A percentile compares a stretch with the other conserved stretches of the same genome.
Conservation (phyloP, 2,797 vertebrate genomes). For the Melanotaenia trifasciata region DNA sequence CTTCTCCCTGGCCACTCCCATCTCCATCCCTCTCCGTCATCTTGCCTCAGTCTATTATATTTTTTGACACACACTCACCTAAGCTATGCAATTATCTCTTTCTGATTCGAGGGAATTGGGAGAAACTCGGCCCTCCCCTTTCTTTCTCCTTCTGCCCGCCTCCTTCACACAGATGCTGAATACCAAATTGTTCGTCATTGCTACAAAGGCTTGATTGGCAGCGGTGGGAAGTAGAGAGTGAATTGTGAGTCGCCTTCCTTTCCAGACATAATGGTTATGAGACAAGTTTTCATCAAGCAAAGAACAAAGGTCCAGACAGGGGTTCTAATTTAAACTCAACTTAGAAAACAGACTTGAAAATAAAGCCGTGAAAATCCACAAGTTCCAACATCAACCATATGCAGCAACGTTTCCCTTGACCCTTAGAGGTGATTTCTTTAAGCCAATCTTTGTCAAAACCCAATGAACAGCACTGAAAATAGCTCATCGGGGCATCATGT, state of each 20-base stretch:
- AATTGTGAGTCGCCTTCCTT: constrained; percentile 26
- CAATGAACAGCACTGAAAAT: not conserved
- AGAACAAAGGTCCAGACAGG: not conserved
- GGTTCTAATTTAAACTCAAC: not conserved
- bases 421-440: constrained; percentile 10
- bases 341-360: not conserved
- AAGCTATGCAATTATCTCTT: constrained; percentile 64
- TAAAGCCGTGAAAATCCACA: not conserved
- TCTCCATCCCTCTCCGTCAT: constrained; percentile 29
- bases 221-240: constrained; percentile 44
- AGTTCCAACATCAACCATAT: not conserved
- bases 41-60: constrained; percentile 43
- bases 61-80: constrained; percentile 46
- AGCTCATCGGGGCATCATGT: constrained; percentile 1
- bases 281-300: not conserved
- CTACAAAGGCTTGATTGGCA: constrained; percentile 62
- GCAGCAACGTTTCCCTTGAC: not conserved
- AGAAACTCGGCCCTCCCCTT: constrained; percentile 32
- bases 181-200: constrained; percentile 58
- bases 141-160: constrained; percentile 38
- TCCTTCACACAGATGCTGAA: constrained; percentile 66
- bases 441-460: not conserved
- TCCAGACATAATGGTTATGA: not conserved
- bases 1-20: constrained; percentile 11
- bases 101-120: constrained; percentile 50